A percentile compares a stretch with the other conserved stretches of the same genome.
Conservation (phyloP, 2,888 invertebrate species). For the Drosophila fulvimacula region DNA sequence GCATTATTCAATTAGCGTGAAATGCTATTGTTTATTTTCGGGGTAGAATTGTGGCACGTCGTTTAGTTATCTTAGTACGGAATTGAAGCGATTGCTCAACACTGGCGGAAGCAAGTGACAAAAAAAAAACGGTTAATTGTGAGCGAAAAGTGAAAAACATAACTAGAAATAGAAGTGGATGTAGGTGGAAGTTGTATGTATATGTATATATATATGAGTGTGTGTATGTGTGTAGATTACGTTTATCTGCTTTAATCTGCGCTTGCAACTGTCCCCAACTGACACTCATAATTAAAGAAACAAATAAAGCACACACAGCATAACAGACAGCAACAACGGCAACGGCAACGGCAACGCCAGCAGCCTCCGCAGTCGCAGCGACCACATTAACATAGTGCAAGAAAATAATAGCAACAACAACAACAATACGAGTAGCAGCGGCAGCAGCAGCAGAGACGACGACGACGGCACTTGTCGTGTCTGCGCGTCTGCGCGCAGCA, state of each 20-base stretch:
- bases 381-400: constrained; percentile 61
- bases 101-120: constrained; percentile 46
- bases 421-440: constrained; percentile 30
- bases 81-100: constrained; percentile 49
- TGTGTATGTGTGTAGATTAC: constrained; percentile 43
- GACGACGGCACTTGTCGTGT: constrained; percentile 74
- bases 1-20: constrained; percentile 75
- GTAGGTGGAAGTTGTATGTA: constrained; percentile 4
- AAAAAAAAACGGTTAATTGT: constrained; percentile 46
- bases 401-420: constrained; percentile 52
- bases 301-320: constrained; percentile 74
- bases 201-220: neutral
- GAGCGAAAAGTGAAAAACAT: constrained; percentile 45
- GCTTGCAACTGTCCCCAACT: constrained; percentile 68
- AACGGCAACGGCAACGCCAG: constrained; percentile 10
- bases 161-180: constrained; percentile 28
- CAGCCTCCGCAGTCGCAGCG: constrained; percentile 35
- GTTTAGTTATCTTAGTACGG: constrained; percentile 25
- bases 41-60: constrained; percentile 42
- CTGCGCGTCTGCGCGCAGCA: constrained; percentile 33
- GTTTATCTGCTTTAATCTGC: constrained; percentile 75
- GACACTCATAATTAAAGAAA: constrained; percentile 81
- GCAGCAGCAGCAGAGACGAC: constrained; percentile 9
- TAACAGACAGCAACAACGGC: constrained; percentile 18
- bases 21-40: constrained; percentile 66